phyloP scores from a whole-genome alignment of 2,888 invertebrate species.

The Zootermopsis nevadensis region DNA sequence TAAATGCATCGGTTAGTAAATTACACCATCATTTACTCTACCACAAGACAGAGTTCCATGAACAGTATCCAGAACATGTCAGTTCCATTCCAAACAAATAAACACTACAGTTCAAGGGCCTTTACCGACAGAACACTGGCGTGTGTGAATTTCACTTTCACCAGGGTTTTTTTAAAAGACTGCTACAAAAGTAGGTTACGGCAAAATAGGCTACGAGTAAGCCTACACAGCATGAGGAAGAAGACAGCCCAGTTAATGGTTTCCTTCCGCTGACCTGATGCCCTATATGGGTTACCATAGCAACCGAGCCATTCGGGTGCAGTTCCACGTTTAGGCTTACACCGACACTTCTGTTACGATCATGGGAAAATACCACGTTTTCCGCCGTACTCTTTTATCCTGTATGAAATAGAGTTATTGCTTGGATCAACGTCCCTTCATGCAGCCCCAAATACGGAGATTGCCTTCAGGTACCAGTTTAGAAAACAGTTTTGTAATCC shows the following conservation, averaged over 20 bases:
- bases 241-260: background rate
- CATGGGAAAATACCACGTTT: background rate
- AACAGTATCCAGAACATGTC: background rate
- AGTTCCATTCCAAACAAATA: background rate
- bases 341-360: background rate
- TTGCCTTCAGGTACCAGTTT: too few relatives aligned
- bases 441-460: too few relatives aligned
- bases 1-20: background rate
- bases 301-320: constrained; percentile 3
- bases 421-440: too few relatives aligned
- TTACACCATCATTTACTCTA: background rate
- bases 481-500: too few relatives aligned
- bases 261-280: constrained; percentile 14
- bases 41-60: background rate
- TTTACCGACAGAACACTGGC: background rate
- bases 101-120: background rate
- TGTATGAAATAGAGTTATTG: too few relatives aligned
- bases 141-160: constrained; percentile 2
- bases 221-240: too few relatives aligned
- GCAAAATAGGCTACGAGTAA: background rate
- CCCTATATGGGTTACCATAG: constrained; percentile 18
- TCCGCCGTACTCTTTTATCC: too few relatives aligned
- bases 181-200: background rate
- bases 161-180: too few relatives aligned
- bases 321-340: background rate